A percentile compares a stretch with the other conserved stretches of the same genome.
These are phyloP conservation scores for Trachelus troglodyta DNA, from an alignment of 2,888 invertebrate genomes.

Conservation along the genomic window DNA sequence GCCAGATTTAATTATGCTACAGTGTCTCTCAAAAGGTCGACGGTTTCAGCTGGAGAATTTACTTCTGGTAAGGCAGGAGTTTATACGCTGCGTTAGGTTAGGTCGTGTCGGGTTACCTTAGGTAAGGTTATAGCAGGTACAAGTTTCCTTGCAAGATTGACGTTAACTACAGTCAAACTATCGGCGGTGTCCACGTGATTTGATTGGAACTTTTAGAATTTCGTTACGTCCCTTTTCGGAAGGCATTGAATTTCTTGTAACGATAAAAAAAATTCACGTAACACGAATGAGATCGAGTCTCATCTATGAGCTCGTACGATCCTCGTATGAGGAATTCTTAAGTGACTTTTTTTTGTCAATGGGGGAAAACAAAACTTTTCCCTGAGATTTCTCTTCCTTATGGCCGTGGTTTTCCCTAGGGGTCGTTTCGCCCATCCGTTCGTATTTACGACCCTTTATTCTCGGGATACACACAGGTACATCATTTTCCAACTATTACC, in stretches of 20 bases:
- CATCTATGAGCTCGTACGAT: neutral
- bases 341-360: neutral
- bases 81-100: neutral
- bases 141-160: neutral
- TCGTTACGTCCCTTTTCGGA: neutral
- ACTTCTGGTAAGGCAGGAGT: neutral
- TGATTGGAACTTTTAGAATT: neutral
- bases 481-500: neutral
- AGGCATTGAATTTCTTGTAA: neutral
- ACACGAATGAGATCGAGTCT: neutral
- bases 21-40: neutral
- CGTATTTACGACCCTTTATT: neutral
- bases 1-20: conserved; percentile 34
- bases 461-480: neutral
- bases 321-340: neutral
- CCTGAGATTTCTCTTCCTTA: neutral
- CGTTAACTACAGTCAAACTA: neutral
- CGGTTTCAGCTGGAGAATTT: neutral
- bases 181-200: neutral
- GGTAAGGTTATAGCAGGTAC: neutral
- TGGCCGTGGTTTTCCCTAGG: neutral
- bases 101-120: neutral
- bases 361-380: neutral
- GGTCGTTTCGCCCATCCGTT: neutral
- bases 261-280: neutral